Conservation (phyloP, 1,140 invertebrate species). For the Cephus cinctus region DNA sequence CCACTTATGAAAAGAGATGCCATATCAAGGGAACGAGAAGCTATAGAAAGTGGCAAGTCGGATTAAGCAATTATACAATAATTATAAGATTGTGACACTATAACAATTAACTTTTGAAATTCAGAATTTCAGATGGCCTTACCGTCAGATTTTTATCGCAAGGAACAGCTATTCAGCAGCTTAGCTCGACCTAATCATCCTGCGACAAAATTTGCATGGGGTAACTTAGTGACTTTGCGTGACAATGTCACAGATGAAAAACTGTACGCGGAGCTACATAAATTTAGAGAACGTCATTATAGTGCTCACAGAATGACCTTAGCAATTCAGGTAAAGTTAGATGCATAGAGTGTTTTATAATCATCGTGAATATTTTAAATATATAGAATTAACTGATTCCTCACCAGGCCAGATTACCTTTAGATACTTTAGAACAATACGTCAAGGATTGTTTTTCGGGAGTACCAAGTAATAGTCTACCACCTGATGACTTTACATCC, state of each 20-base stretch:
- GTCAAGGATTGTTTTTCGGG: slow-evolving; percentile 65
- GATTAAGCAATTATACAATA: not conserved
- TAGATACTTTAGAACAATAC: slow-evolving; percentile 72
- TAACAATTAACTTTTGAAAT: slow-evolving; percentile 7
- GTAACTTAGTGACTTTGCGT: slow-evolving; percentile 76
- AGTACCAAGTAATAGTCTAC: slow-evolving; percentile 65
- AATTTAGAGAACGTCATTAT: slow-evolving; percentile 82
- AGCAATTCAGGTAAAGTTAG: slow-evolving; percentile 64
- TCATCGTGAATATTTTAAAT: not conserved
- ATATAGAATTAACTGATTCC: slow-evolving; percentile 5
- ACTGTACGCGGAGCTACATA: slow-evolving; percentile 67
- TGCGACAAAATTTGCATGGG: slow-evolving; percentile 81
- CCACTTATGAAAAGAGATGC: slow-evolving; percentile 85
- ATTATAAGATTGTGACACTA: slow-evolving; percentile 1
- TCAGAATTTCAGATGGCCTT: slow-evolving; percentile 75
- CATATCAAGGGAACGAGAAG: slow-evolving; percentile 87
- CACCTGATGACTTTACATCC: slow-evolving; percentile 61
- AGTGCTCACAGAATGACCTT: slow-evolving; percentile 88
- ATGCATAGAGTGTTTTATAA: not conserved
- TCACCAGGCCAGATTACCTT: slow-evolving; percentile 69
- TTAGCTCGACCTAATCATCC: slow-evolving; percentile 71
- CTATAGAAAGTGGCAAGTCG: slow-evolving; percentile 83
- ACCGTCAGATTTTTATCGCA: slow-evolving; percentile 66
- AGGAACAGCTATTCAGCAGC: slow-evolving; percentile 71
- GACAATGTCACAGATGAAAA: slow-evolving; percentile 66